phyloP scores from a whole-genome alignment of 2,888 invertebrate species.

The Conchocele bisecta region DNA sequence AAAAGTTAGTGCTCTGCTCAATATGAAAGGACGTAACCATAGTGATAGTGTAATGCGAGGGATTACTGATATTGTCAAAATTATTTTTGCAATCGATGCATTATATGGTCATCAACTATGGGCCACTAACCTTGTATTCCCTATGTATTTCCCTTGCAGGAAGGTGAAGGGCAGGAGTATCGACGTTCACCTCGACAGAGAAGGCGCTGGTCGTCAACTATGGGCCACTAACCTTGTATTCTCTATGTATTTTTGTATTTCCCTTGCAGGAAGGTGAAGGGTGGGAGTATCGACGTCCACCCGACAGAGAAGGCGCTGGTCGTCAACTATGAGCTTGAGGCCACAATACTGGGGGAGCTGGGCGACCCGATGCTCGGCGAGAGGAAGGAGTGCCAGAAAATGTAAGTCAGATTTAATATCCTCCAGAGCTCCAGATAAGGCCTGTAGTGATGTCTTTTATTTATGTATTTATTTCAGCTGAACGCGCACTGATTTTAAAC shows the following conservation, averaged over 20 bases:
- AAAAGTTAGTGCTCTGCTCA: too few relatives aligned
- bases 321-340: conserved; percentile 93
- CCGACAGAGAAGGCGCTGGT: conserved; percentile 93
- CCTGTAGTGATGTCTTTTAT: too few relatives aligned
- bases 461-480: too few relatives aligned
- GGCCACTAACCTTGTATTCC: conserved; percentile 29
- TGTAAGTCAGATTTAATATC: too few relatives aligned
- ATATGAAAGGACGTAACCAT: too few relatives aligned
- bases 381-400: conserved; percentile 92
- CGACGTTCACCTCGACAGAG: conserved; percentile 93
- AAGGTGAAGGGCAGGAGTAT: conserved; percentile 87
- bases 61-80: neutral
- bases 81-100: neutral
- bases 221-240: conserved; percentile 34
- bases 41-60: too few relatives aligned
- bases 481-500: too few relatives aligned
- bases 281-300: conserved; percentile 93
- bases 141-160: conserved; percentile 72
- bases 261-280: conserved; percentile 82
- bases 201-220: conserved; percentile 85
- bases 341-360: conserved; percentile 91
- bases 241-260: conserved; percentile 11
- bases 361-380: conserved; percentile 92
- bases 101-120: conserved; percentile 5
- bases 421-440: too few relatives aligned